These are phyloP conservation scores for Drosophila kuntzei DNA, from an alignment of 2,888 invertebrate genomes.

Conservation along the genomic window DNA sequence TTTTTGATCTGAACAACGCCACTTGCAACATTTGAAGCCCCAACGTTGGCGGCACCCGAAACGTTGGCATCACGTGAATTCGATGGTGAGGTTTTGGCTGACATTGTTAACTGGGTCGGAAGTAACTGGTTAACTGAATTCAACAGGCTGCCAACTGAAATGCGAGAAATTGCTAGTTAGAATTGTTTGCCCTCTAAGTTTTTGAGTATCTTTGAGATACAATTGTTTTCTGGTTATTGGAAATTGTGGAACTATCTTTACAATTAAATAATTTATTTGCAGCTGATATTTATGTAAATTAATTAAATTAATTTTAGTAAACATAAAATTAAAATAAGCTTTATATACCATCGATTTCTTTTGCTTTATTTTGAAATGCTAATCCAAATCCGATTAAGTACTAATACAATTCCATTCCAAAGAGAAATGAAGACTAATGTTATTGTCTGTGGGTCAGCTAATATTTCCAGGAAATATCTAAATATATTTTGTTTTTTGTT, in stretches of 20 bases:
- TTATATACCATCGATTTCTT: no score
- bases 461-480: slow-evolving; percentile 16
- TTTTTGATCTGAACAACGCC: slow-evolving; percentile 87
- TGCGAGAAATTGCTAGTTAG: slow-evolving; percentile 26
- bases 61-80: slow-evolving; percentile 70
- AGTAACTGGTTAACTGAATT: slow-evolving; percentile 24
- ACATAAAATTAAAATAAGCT: no score
- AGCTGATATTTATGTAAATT: no score
- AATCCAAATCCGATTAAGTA: background rate
- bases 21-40: slow-evolving; percentile 42
- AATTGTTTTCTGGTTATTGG: background rate
- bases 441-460: background rate
- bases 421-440: background rate
- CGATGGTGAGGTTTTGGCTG: slow-evolving; percentile 86
- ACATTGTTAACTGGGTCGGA: slow-evolving; percentile 85
- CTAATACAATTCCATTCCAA: background rate
- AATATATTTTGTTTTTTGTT: background rate
- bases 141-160: slow-evolving; percentile 43
- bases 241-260: background rate
- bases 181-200: background rate
- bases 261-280: background rate
- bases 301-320: no score
- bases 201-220: background rate
- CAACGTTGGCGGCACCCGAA: slow-evolving; percentile 43
- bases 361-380: background rate